Base-by-base conservation (phyloP, 2,113 vertebrate genomes). In the Boleophthalmus pectinirostris region DNA sequence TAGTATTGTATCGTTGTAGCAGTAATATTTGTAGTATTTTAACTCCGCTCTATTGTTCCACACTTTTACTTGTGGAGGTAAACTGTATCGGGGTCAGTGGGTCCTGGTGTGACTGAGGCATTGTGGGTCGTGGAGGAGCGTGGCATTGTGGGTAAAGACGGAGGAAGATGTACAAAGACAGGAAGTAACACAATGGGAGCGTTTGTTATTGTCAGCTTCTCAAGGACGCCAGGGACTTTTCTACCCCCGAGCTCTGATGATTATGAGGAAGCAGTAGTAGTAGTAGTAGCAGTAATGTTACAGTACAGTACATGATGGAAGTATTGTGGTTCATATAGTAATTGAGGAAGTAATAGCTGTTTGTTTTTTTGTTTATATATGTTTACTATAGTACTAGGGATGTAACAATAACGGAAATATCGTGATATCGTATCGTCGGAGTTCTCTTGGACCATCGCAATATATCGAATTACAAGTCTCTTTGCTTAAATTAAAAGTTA, bases 111-210 rank as follows among this genome's bases (percentile, higher is more conserved):
- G 57, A 60, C 24, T 14, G 25, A 15, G 57, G 23, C 23, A 60
- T 60, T 60, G 57, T 60, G 21, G 24, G 57, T 15, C 13, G 23
- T 15, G 57, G 29, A 60, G 57, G 57, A 60, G 57, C 1, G 24
- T 24, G 57, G 57, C 5, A 60, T 29, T 29, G 57, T 60, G 57
- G 57, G 24, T 60, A 60, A 29, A 16, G 57, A 60, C 15, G 57
- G 57, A 60, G 57, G 57, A 60, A 60, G 57, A 60, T 60, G 57
- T 2, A 60, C 57, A 60, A 60, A 60, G 57, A 29, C 57, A 14
- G 57, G 57, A 60, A 60, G 57, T 15, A 24, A 29, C 57, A 60
- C 57, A 60, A 60, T 60, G 57, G 25, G 21, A 60, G n/a, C 23
- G 24, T 60, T 60, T 60, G 23, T 60, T 60, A 29, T 60, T 60